phyloP scores from a whole-genome alignment of 2,888 invertebrate species.

The Zygogramma bicolorata region DNA sequence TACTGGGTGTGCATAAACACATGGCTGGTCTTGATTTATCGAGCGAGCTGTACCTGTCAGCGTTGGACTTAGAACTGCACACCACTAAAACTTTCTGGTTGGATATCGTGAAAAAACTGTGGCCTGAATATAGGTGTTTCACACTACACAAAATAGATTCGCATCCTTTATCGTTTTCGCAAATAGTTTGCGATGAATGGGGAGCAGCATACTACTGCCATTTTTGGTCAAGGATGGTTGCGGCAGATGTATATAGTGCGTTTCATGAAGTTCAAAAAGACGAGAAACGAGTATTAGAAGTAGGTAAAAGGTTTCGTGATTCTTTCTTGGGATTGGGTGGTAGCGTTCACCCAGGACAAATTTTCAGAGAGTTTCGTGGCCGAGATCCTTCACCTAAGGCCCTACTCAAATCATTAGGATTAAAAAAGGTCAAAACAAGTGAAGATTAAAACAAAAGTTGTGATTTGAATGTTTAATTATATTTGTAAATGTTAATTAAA shows the following conservation, averaged over 20 bases:
- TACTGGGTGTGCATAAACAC: slow-evolving; percentile 76
- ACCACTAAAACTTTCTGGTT: slow-evolving; percentile 85
- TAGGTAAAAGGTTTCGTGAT: slow-evolving; percentile 81
- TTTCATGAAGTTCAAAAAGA: slow-evolving; percentile 78
- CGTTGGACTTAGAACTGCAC: slow-evolving; percentile 87
- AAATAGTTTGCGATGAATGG: slow-evolving; percentile 87
- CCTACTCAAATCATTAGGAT: slow-evolving; percentile 72
- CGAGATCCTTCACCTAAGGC: slow-evolving; percentile 91
- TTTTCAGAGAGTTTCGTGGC: slow-evolving; percentile 91
- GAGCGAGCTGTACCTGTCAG: slow-evolving; percentile 83
- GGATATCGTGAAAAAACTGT: slow-evolving; percentile 80
- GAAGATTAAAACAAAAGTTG: background rate
- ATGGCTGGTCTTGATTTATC: slow-evolving; percentile 85
- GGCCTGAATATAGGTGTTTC: slow-evolving; percentile 84
- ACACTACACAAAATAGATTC: slow-evolving; percentile 83
- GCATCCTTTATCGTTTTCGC: slow-evolving; percentile 87
- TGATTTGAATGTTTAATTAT: background rate
- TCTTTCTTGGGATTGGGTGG: slow-evolving; percentile 89
- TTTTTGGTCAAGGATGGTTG: slow-evolving; percentile 89
- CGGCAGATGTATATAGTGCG: slow-evolving; percentile 90
- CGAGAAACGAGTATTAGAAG: slow-evolving; percentile 69
- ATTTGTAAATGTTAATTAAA: slow-evolving; percentile 5
- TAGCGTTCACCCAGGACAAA: slow-evolving; percentile 82
- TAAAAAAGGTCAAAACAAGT: slow-evolving; percentile 56
- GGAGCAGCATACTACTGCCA: slow-evolving; percentile 88